Base-by-base conservation (phyloP, 1,140 invertebrate species). In the Lasioglossum albipes region DNA sequence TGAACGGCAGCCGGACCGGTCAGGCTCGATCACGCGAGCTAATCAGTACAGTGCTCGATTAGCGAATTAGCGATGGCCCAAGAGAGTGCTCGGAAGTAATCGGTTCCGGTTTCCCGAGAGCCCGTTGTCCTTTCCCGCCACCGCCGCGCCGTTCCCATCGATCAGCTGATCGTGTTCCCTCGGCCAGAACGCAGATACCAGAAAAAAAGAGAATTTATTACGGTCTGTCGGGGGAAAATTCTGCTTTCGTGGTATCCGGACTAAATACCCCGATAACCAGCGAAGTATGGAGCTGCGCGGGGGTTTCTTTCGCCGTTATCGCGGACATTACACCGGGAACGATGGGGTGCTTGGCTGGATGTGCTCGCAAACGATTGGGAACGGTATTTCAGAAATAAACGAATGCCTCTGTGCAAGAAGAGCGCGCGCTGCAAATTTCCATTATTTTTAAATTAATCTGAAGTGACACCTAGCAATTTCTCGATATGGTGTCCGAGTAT, bases 131-230 rank as follows among this genome's bases (percentile, higher is more conserved):
- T 27, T 36, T 20, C 70, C 13, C 57, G 42, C 13, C 36, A 27
- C 36, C 12, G 41, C 41, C 45, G 68, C 12, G 41, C 41, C 45
- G 68, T 42, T 18, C 42, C 0, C 76, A 80, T 84, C 76, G 81
- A 84, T 84, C 83, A 75, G 75, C 66, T 81, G 79, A 83, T 83
- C 61, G 79, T 75, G 75, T 66, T 83, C 75, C 36, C 31, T 13
- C 12, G 49, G 59, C 68, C 45, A 57, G 82, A 84, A 84, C 31
- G 66, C n/a, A 61, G 83, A 84, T 79, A 84, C 66, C 65, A 75
- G 59, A 57, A 3, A 36, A 83, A 75, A 83, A 83, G 70, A 75
- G 65, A 41, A 70, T 84, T 83, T 83, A 83, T 79, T 42, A 68
- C 49, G 31, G 20, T 41, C n/a, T 41, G 36, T 5, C 22, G 7